Evolutionary conservation across 2,888 invertebrate species (phyloP).

Genomic region (Pristionchus japonicus): DNA sequence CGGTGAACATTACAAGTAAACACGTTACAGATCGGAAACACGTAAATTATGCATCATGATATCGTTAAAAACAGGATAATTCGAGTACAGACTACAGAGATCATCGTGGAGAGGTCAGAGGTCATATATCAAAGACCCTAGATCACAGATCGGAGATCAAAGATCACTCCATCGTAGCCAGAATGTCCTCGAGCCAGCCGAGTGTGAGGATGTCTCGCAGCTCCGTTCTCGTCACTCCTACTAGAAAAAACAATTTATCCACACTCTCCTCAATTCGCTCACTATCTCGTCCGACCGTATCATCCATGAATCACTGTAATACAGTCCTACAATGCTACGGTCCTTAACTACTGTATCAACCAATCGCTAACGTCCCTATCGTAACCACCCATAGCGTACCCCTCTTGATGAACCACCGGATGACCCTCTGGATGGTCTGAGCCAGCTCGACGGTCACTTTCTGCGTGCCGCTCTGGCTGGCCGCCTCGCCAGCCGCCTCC

Average conservation of each 20-base stretch:
- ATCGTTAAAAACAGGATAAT: background rate
- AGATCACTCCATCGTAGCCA: background rate
- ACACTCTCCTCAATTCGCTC: too few relatives aligned
- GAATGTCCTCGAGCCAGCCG: constrained; percentile 7
- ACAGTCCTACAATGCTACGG: background rate
- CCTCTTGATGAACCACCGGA: background rate
- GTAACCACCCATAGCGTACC: background rate
- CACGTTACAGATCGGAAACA: background rate
- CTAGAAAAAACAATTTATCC: too few relatives aligned
- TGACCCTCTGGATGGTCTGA: background rate
- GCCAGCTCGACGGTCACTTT: background rate
- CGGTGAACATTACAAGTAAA: background rate
- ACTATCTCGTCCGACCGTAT: background rate
- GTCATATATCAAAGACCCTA: background rate
- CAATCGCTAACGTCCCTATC: too few relatives aligned
- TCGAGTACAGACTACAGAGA: background rate
- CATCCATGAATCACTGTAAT: background rate
- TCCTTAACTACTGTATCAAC: background rate
- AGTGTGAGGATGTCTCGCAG: background rate
- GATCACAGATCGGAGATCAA: background rate
- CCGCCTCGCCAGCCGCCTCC: background rate
- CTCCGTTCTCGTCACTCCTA: background rate
- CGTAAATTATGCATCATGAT: background rate
- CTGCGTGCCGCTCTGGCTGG: background rate
- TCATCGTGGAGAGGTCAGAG: background rate